Evolutionary conservation across 2,113 vertebrate genomes (phyloP), one percentile per base, ranked within the genome.

Genomic region (Atlantisia rogersi): DNA sequence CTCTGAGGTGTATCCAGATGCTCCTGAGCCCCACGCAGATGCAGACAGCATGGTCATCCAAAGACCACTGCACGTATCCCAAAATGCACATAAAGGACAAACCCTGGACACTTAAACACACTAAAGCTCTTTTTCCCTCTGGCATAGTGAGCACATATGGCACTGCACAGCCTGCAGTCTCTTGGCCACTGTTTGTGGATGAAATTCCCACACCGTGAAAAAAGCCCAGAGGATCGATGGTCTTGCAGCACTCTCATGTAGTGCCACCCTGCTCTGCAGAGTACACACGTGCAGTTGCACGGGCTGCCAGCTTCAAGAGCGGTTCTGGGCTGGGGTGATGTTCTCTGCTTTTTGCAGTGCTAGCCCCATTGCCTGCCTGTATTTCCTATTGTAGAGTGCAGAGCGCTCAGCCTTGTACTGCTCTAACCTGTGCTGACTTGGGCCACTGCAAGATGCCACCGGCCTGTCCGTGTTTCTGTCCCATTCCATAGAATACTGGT

Each of bases 251-350:
- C 46, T 44, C 46, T 40, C 2, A 0, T 11, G 28, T 22, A 70
- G 42, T 55, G 21, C 42, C 60, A 52, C 22, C 5, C 24, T 0
- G 6, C n/a, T 46, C 71, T 65, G 42, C n/a, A 76, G 73, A 37
- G 8, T 13, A 40, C 12, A 1, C 35, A n/a, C 0, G 0, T 44
- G 37, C 5, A 6, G 10, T 50, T 82, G 12, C 2, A 29, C 46
- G 19, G 25, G 12, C 48, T 63, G 24, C 15, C 42, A 46, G 21
- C 32, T 76, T 63, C 68, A 71, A 6, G 0, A 76, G n/a, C 3
- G 12, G 4, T 56, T 73, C 86, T 1, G 5, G 42, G 22, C 28
- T 74, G 42, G n/a, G 24, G 7, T 19, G 16, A 53, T 9, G 7
- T 21, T 74, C 39, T 84, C 56, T 69, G 59, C 50, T 62, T 44